Evolutionary conservation across 2,113 vertebrate genomes (phyloP), one percentile per base, ranked within the genome.

Genomic region (Scortum barcoo): DNA sequence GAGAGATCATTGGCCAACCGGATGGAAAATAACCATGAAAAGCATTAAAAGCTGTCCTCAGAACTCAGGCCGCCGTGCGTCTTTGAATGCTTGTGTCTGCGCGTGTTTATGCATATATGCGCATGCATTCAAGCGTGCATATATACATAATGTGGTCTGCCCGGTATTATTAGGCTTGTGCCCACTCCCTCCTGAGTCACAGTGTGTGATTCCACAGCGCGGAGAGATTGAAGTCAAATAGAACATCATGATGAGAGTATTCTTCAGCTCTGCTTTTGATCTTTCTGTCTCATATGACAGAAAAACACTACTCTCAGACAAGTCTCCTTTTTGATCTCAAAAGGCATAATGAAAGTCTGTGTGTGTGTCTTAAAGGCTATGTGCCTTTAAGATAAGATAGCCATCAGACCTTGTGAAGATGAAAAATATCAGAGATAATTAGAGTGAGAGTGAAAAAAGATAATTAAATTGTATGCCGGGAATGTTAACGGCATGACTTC

Each of bases 391-490:
- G 83, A 89, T 91, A 81, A 90, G 92, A 93, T 91, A 83, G 80
- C 84, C 80, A 91, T 91, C 89, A 81, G 77, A 89, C 83, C 78
- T 72, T 85, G 85, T 84, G 89, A 93, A 90, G 84, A 92, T 88
- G 88, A 93, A 88, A 92, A 91, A 92, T 90, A 93, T 91, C 80
- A 81, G 82, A 88, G 84, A 90, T 91, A 90, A 93, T 94, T 92
- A 89, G 86, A 89, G 76, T 33, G 20, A 88, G 80, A 80, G 62
- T 72, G 73, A 85, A 88, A 83, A 90, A 86, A 91, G 82, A 92
- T 91, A 91, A 94, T 93, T 92, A 89, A 90, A 91, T 86, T 86
- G 88, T 88, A 88, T 79, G 80, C 84, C 61, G 77, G 83, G 85
- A 80, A 89, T 87, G 86, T 93, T 89, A 91, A 90, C 74, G 42